phyloP scores from a whole-genome alignment of 2,888 invertebrate genomes.

The Leptopilina syphax region DNA sequence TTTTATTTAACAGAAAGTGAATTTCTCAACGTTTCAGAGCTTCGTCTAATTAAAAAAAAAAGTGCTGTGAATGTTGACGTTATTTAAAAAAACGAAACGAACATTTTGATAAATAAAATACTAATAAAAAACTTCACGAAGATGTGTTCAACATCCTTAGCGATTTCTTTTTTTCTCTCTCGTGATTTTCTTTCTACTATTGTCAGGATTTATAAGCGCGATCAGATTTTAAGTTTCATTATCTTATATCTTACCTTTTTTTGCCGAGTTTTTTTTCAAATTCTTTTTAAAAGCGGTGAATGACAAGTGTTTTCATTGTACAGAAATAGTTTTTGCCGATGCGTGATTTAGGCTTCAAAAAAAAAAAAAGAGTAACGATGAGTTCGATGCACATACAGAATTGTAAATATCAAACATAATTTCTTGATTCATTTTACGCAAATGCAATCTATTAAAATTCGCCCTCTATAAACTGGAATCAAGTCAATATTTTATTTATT shows the following conservation, averaged over 20 bases:
- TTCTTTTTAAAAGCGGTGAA: not conserved
- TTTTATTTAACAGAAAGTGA: slow-evolving; percentile 1
- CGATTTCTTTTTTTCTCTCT: slow-evolving; percentile 58
- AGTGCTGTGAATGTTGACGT: slow-evolving; percentile 51
- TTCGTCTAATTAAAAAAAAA: slow-evolving; percentile 24
- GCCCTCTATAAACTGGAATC: slow-evolving; percentile 15
- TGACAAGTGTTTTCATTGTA: slow-evolving; percentile 38
- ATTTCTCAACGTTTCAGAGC: slow-evolving; percentile 29
- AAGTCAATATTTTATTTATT: slow-evolving; percentile 32
- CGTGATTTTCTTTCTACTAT: slow-evolving; percentile 5
- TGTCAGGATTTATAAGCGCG: not conserved
- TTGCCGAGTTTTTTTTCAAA: not conserved
- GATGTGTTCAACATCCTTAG: slow-evolving; percentile 63
- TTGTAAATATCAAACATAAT: slow-evolving; percentile 55
- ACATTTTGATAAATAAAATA: slow-evolving; percentile 74
- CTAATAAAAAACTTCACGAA: slow-evolving; percentile 70
- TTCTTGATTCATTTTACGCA: slow-evolving; percentile 66
- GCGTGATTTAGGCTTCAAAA: slow-evolving; percentile 10
- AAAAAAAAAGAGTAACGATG: not conserved
- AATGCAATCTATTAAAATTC: slow-evolving; percentile 35
- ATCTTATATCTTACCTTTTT: not conserved
- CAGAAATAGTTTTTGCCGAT: slow-evolving; percentile 23
- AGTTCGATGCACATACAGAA: slow-evolving; percentile 30
- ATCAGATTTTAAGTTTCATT: slow-evolving; percentile 5
- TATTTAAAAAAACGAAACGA: slow-evolving; percentile 64